Evolutionary conservation across 1,140 invertebrate species (phyloP).

Genomic region (Trichonephila inaurata): DNA sequence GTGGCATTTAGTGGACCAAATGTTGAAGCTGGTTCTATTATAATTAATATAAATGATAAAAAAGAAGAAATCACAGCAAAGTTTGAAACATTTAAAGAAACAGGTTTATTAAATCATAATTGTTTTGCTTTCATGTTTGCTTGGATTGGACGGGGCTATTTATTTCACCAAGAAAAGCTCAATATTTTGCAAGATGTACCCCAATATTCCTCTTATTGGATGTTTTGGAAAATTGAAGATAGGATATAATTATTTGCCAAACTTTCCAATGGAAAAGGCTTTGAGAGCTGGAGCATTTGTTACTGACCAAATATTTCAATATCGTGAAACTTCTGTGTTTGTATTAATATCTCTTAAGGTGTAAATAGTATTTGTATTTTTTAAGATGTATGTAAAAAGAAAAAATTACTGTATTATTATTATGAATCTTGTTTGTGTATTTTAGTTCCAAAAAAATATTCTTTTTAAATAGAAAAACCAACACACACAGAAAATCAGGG

Average conservation of each 20-base stretch:
- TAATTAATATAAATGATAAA: conserved; percentile 77
- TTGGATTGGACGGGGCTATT: conserved; percentile 83
- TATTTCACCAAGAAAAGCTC: conserved; percentile 80
- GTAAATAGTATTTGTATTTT: too few relatives aligned
- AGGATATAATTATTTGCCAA: too few relatives aligned
- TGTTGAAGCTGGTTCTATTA: conserved; percentile 79
- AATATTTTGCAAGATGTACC: conserved; percentile 84
- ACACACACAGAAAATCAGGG: too few relatives aligned
- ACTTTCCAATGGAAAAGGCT: conserved; percentile 76
- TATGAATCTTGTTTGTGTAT: too few relatives aligned
- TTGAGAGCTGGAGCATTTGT: conserved; percentile 11
- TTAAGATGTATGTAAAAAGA: too few relatives aligned
- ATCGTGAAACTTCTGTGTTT: conserved; percentile 80
- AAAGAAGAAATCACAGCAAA: not conserved
- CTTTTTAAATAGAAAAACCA: too few relatives aligned
- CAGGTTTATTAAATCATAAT: conserved; percentile 79
- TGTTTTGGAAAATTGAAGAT: too few relatives aligned
- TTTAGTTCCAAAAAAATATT: too few relatives aligned
- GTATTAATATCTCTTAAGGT: conserved; percentile 75
- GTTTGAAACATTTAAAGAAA: conserved; percentile 80
- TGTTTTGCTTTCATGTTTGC: conserved; percentile 84
- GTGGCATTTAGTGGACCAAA: conserved; percentile 79
- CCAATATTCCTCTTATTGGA: conserved; percentile 83
- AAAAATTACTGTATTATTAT: too few relatives aligned
- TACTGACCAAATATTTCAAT: conserved; percentile 61